Base-by-base conservation (phyloP, 1,140 invertebrate species). In the Plutomurus gul region DNA sequence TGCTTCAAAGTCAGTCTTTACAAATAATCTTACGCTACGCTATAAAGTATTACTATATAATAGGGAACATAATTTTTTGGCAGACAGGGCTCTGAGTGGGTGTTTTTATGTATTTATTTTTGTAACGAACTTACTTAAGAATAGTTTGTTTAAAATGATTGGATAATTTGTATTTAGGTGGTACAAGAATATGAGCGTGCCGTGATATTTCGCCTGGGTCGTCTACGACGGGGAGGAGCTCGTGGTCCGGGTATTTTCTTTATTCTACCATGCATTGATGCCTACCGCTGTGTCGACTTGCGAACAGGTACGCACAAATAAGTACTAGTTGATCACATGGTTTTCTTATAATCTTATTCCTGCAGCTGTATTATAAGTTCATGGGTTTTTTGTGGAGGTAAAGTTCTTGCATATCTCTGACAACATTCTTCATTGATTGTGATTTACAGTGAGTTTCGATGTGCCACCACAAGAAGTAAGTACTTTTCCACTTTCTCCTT, bases 381-480 rank as follows among this genome's bases (percentile, higher is more conserved):
- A n/a, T n/a, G n/a, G n/a, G n/a, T n/a, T n/a, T n/a, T n/a, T n/a
- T n/a, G n/a, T n/a, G n/a, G n/a, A n/a, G n/a, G n/a, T n/a, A n/a
- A n/a, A n/a, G n/a, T n/a, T n/a, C n/a, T n/a, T n/a, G n/a, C n/a
- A n/a, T n/a, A n/a, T n/a, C 90, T 81, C n/a, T 18, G n/a, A 22
- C 85, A 51, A 1, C 1, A 22, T 10, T 18, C 4, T 43, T 1
- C 2, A 43, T 43, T 43, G 39, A 43, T 43, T 43, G 7, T 13
- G 11, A 43, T 43, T 56, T 56, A 8, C 49, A 56, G 76, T 95
- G 77, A 96, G 95, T 0, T 97, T 97, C 85, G 96, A 97, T 85
- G 95, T 98, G 33, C 96, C 96, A 40, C 95, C 96, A 10, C 96
- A 97, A 88, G 96, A 97, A 89, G 95, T 96, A 90, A 86, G 88